Conservation (phyloP, 2,888 invertebrate genomes). For the Dicyrtoma fusca region DNA sequence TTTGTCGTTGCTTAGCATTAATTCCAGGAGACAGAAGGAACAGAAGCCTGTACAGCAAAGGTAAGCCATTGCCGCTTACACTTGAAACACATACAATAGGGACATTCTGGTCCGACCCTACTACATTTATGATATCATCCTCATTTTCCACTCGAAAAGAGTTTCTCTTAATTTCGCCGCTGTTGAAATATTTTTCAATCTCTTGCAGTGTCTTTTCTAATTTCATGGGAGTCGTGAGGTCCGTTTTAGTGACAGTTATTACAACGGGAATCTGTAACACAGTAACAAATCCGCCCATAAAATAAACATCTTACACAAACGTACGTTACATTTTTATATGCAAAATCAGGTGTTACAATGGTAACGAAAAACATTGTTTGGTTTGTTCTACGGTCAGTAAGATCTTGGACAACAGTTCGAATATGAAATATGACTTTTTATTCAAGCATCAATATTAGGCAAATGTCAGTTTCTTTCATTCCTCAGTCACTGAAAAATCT, state of each 20-base stretch:
- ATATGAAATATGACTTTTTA: neutral
- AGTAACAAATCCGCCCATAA: no score
- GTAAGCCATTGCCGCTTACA: constrained; percentile 83
- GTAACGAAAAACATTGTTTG: no score
- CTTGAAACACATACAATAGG: constrained; percentile 89
- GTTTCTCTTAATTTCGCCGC: constrained; percentile 60
- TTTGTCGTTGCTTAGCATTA: constrained; percentile 69
- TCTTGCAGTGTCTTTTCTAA: constrained; percentile 58
- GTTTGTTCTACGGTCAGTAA: no score
- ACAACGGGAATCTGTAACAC: constrained; percentile 74
- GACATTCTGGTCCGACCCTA: constrained; percentile 60
- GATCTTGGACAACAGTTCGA: neutral
- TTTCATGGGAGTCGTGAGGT: constrained; percentile 68
- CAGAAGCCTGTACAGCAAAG: constrained; percentile 81
- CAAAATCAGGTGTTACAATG: no score
- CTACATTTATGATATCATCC: constrained; percentile 73
- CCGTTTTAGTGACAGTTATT: constrained; percentile 90
- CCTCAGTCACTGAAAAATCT: no score
- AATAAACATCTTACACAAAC: no score
- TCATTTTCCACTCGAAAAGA: constrained; percentile 69
- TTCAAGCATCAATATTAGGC: no score
- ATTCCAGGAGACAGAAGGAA: constrained; percentile 75
- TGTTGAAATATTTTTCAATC: constrained; percentile 61
- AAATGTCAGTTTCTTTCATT: no score
- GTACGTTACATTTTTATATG: no score